These are phyloP conservation scores for Apodemia duryi DNA, from an alignment of 2,888 invertebrate species.

Conservation along the genomic window DNA sequence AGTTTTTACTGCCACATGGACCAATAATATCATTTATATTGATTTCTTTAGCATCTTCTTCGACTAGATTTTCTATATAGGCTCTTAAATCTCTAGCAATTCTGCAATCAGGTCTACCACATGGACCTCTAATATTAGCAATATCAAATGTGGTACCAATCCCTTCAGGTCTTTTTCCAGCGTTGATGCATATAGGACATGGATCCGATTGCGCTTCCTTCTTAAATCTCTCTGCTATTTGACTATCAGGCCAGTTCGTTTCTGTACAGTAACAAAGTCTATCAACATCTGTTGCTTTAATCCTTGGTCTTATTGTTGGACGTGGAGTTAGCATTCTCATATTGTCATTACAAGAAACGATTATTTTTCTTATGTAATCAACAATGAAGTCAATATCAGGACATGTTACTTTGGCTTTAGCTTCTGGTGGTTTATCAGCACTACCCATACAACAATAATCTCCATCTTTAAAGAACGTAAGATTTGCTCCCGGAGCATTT, in stretches of 20 bases:
- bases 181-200: conserved; percentile 57
- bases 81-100: conserved; percentile 62
- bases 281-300: conserved; percentile 68
- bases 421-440: conserved; percentile 63
- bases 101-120: conserved; percentile 64
- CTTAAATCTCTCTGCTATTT: conserved; percentile 57
- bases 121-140: conserved; percentile 66
- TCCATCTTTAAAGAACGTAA: conserved; percentile 57
- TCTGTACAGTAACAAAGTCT: conserved; percentile 64
- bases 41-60: conserved; percentile 59
- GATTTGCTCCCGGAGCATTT: conserved; percentile 62
- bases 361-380: conserved; percentile 65
- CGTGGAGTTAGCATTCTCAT: conserved; percentile 71
- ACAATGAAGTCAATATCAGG: conserved; percentile 62
- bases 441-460: conserved; percentile 61
- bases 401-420: conserved; percentile 55
- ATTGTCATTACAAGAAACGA: conserved; percentile 68
- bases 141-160: conserved; percentile 51
- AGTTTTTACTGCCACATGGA: conserved; percentile 66
- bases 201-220: conserved; percentile 51
- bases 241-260: conserved; percentile 57
- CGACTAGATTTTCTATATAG: conserved; percentile 61
- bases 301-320: conserved; percentile 55
- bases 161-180: conserved; percentile 40
- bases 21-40: conserved; percentile 56